A percentile compares a stretch with the other conserved stretches of the same genome.
phyloP scores from a whole-genome alignment of 2,797 vertebrate genomes.

The Garrulus glandarius region DNA sequence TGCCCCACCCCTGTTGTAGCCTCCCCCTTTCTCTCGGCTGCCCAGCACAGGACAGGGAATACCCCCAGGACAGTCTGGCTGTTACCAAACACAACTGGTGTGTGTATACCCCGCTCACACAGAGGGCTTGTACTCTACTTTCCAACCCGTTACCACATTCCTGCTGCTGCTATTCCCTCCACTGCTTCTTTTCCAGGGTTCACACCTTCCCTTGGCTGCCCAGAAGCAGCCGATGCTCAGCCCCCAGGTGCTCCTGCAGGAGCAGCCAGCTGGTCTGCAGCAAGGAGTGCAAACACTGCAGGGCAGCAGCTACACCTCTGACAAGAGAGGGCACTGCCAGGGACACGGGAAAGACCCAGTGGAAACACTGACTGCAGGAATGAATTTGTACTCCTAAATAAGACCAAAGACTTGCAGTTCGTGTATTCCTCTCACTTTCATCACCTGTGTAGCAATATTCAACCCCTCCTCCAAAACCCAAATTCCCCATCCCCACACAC shows the following conservation, averaged over 20 bases:
- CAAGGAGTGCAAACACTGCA: not conserved
- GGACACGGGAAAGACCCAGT: not conserved
- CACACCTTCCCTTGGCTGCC: not conserved
- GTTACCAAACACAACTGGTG: not conserved
- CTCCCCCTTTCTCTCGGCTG: not conserved
- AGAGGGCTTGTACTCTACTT: not conserved
- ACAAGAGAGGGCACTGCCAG: not conserved
- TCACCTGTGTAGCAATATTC: not conserved
- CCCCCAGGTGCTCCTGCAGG: not conserved
- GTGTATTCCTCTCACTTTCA: accelerated
- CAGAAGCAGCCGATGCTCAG: not conserved
- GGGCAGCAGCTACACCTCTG: not conserved
- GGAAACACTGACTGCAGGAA: not conserved
- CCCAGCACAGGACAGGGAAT: not conserved
- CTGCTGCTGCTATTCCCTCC: not conserved
- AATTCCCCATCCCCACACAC: no score
- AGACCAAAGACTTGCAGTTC: not conserved
- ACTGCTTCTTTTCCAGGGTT: not conserved
- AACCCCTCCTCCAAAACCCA: not conserved
- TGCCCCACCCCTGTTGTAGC: not conserved
- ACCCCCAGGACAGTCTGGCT: not conserved
- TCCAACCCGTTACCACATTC: not conserved
- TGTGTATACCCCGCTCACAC: not conserved
- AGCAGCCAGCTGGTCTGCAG: not conserved
- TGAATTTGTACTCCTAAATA: not conserved